Evolutionary conservation across 2,113 vertebrate genomes (phyloP), one percentile per base, ranked within the genome.

Genomic region (Elanoides forficatus): DNA sequence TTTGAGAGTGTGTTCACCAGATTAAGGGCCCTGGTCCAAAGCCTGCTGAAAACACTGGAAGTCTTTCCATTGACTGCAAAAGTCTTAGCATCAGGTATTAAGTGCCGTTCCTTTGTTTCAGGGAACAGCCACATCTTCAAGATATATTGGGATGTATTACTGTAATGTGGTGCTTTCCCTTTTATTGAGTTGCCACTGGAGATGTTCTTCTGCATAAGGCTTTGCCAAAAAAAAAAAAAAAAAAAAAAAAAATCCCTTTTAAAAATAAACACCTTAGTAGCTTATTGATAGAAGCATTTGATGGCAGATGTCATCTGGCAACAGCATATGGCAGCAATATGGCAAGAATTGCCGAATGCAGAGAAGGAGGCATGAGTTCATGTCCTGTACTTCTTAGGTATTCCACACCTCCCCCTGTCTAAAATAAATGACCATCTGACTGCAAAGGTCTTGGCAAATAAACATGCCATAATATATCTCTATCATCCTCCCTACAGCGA

Each of bases 241-340:
- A 70, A 71, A 75, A 34, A 55, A 63, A 34, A 25, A 56, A 6
- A 40, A 8, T 6, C 4, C 15, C 3, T 15, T 91, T 79, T 89
- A 78, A 97, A 98, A 98, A 97, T 95, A 97, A 97, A 95, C 95
- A 95, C 76, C 83, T 23, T 81, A 80, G 85, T 84, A 85, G 71
- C 68, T 97, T 97, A 72, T 93, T 95, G 96, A 90, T 94, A 85
- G 95, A 81, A 89, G 62, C 86, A 73, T 83, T 79, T 97, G 94
- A 92, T 96, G 88, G 81, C 94, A 96, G 96, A 95, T 97, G 96
- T 92, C 91, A 66, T 95, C 90, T 96, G 93, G 81, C 70, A 95
- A 38, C 78, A 80, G 75, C 97, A 97, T 96, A 82, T 97, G 97
- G 98, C 75, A 91, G 84, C 97, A 96, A 94, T 88, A 55, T 96